Conservation (phyloP, 2,888 invertebrate genomes). For the Archaeoteleia sp. region DNA sequence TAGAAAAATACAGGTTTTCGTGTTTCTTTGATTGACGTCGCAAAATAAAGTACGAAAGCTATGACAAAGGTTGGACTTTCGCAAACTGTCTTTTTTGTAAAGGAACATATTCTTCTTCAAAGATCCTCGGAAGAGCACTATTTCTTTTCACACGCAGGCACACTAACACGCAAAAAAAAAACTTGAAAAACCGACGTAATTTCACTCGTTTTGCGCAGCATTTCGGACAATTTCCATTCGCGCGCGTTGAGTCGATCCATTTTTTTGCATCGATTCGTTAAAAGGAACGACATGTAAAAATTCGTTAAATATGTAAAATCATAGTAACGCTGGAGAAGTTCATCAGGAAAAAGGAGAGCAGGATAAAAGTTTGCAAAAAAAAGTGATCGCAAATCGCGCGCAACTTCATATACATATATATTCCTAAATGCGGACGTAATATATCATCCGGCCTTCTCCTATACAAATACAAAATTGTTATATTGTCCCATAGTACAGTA, state of each 20-base stretch:
- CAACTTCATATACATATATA: slow-evolving; percentile 31
- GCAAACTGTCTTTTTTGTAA: slow-evolving; percentile 27
- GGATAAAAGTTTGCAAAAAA: slow-evolving; percentile 1
- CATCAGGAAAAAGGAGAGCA: too few species aligned
- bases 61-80: slow-evolving; percentile 36
- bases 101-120: slow-evolving; percentile 45
- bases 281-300: too few species aligned
- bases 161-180: slow-evolving; percentile 31
- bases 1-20: slow-evolving; percentile 47
- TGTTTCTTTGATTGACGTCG: slow-evolving; percentile 32
- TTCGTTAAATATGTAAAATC: too few species aligned
- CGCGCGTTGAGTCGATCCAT: not conserved
- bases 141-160: slow-evolving; percentile 24
- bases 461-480: slow-evolving; percentile 73
- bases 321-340: too few species aligned
- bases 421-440: slow-evolving; percentile 40
- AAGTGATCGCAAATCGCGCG: slow-evolving; percentile 3
- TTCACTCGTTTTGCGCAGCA: slow-evolving; percentile 5
- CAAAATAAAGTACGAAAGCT: slow-evolving; percentile 40
- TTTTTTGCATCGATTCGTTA: not conserved
- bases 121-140: slow-evolving; percentile 42
- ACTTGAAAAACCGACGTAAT: slow-evolving; percentile 9
- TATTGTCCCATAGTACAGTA: slow-evolving; percentile 70
- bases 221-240: slow-evolving; percentile 1
- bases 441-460: slow-evolving; percentile 50